These are phyloP conservation scores for Caenorhabditis virilis DNA, from an alignment of 2,888 invertebrate genomes.

Conservation along the genomic window DNA sequence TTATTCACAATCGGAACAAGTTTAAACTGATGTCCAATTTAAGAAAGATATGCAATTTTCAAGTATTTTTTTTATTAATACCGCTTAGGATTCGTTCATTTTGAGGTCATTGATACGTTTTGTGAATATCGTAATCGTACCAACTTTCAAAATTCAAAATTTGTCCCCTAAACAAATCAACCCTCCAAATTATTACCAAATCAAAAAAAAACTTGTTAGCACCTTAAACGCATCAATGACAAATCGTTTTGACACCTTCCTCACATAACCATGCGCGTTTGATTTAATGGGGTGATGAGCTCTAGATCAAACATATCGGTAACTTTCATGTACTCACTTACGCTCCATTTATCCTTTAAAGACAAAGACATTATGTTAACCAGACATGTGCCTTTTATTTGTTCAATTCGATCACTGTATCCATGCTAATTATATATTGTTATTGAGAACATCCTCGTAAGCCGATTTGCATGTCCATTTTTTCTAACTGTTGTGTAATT, in stretches of 20 bases:
- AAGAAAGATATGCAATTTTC: too few relatives aligned
- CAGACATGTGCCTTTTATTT: neutral
- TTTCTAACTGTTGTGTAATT: constrained; percentile 6
- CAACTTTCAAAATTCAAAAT: too few relatives aligned
- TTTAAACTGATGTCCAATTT: too few relatives aligned
- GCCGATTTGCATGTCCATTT: constrained; percentile 31
- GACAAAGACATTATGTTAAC: neutral
- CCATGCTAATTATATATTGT: neutral
- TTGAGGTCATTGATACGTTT: too few relatives aligned
- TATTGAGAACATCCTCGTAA: constrained; percentile 5
- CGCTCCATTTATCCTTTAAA: neutral
- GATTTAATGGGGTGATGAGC: neutral
- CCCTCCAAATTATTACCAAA: too few relatives aligned
- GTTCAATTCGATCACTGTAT: neutral
- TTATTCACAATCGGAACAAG: too few relatives aligned
- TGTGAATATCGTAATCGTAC: too few relatives aligned
- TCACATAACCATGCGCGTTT: neutral
- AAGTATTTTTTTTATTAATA: too few relatives aligned
- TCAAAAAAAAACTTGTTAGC: too few relatives aligned
- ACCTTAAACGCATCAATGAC: too few relatives aligned
- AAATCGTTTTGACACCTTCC: neutral
- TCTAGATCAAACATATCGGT: neutral
- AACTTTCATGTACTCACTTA: neutral
- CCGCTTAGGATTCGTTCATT: too few relatives aligned
- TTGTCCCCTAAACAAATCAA: too few relatives aligned